Evolutionary conservation across 2,888 invertebrate genomes (phyloP), one percentile per base, ranked within the genome.

Genomic region (Nomada ruficornis): DNA sequence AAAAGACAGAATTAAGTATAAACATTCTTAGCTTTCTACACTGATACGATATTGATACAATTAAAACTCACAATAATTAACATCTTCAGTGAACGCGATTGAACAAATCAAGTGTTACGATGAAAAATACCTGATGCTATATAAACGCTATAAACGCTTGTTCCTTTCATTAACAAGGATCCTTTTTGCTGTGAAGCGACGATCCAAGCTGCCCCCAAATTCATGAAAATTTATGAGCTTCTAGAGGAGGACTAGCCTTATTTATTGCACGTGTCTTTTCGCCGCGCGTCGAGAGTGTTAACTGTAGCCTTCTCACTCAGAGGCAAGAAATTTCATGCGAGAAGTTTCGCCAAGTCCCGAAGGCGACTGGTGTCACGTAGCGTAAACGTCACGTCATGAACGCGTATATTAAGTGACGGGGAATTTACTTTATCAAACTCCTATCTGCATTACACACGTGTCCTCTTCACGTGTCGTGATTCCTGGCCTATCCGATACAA

Each of bases 391-490:
- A 60, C 62, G 76, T 69, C 77, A 60, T 42, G 77, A 65, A 65
- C 62, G 71, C 62, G 42, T 67, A 80, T 60, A 73, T 83, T 77
- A 76, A 83, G 63, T 47, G 73, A 70, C 72, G 57, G 62, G 18
- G 42, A 78, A 86, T 85, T 85, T 85, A 83, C 68, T 82, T 82
- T 80, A 76, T 77, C 74, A 69, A 70, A 65, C 60, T 77, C 18
- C 59, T 78, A 67, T 76, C 26, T 18, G 47, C 29, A 47, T 60
- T 55, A 69, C 20, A 29, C 52, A 36, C 23, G 42, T 72, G n/a
- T 47, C 57, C 54, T n/a, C 47, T n/a, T 68, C 23, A 15, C 15
- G 7, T 29, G 42, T 36, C 26, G 36, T 60, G 70, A 83, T 76
- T 85, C 63, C 29, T 60, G 20, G 15, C 57, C 47, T 1, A 15